These are phyloP conservation scores for Chloropsis cyanopogon DNA, from an alignment of 2,113 vertebrate species.

Conservation along the genomic window DNA sequence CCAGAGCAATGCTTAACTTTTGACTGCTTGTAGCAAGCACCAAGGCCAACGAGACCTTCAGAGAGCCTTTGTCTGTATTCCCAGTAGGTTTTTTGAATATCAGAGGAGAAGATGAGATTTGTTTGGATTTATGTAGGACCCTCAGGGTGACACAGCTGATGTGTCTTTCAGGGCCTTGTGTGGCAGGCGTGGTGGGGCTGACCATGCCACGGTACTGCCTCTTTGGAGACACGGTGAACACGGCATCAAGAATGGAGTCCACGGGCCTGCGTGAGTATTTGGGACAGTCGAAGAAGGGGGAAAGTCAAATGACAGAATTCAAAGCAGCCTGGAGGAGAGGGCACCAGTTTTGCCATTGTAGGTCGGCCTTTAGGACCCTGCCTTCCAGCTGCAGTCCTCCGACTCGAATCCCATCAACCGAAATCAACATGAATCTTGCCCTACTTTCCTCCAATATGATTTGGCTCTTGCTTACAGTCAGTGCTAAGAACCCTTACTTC, in stretches of 20 bases:
- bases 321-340: neutral
- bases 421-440: neutral
- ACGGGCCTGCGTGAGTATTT: slow-evolving; percentile 85
- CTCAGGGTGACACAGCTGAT: rapidly evolving
- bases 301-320: neutral
- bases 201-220: slow-evolving; percentile 95
- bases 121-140: neutral
- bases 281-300: neutral
- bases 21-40: neutral
- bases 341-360: neutral
- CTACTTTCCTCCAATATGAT: neutral
- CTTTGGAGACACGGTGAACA: slow-evolving; percentile 93
- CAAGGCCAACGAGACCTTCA: neutral
- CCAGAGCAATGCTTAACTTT: neutral
- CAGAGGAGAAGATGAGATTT: neutral
- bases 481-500: neutral
- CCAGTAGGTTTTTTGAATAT: neutral
- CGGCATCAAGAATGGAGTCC: slow-evolving; percentile 89
- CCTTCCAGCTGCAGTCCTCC: neutral
- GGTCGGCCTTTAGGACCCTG: neutral
- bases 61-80: neutral
- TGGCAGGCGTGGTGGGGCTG: slow-evolving; percentile 87
- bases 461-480: neutral
- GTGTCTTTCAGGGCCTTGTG: slow-evolving; percentile 79
- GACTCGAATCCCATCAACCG: neutral